Percentiles rank a stretch among this genome's conserved stretches.
These are phyloP conservation scores for Keiferia lycopersicella DNA, from an alignment of 2,888 invertebrate species.

Conservation along the genomic window DNA sequence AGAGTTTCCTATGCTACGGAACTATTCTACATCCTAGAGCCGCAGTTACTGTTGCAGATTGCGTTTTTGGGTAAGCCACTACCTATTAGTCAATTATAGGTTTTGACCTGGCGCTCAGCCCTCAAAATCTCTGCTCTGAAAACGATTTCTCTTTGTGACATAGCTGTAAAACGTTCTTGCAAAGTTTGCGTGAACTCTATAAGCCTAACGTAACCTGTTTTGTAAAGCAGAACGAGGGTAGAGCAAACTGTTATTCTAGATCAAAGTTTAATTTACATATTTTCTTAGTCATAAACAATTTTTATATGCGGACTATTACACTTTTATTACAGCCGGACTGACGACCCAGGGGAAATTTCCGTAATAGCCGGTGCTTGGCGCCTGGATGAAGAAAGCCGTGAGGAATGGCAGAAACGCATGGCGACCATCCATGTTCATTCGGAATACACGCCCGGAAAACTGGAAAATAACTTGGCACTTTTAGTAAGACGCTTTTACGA, in stretches of 20 bases:
- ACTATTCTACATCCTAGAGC: slow-evolving; percentile 67
- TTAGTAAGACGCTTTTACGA: slow-evolving; percentile 47
- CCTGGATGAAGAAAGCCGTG: slow-evolving; percentile 42
- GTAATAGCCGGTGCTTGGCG: slow-evolving; percentile 62
- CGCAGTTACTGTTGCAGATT: slow-evolving; percentile 65
- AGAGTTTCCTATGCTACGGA: slow-evolving; percentile 64
- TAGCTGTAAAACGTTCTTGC: no score
- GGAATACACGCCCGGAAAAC: slow-evolving; percentile 51
- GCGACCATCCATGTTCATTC: slow-evolving; percentile 53
- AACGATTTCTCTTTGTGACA: no score
- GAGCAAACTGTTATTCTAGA: neutral
- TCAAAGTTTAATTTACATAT: slow-evolving; percentile 1
- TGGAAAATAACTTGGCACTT: slow-evolving; percentile 60
- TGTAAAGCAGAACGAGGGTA: no score
- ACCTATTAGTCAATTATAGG: no score
- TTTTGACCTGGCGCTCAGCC: no score
- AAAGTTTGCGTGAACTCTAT: no score
- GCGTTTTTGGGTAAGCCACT: slow-evolving; percentile 57
- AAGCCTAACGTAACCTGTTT: no score
- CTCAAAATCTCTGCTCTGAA: no score
- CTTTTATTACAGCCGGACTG: slow-evolving; percentile 39
- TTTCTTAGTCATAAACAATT: neutral
- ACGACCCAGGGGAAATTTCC: slow-evolving; percentile 53
- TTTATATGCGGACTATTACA: neutral
- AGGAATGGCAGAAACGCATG: slow-evolving; percentile 51